Evolutionary conservation across 2,888 invertebrate species (phyloP), one percentile per base, ranked within the genome.

Genomic region (Lumbricus terrestris): DNA sequence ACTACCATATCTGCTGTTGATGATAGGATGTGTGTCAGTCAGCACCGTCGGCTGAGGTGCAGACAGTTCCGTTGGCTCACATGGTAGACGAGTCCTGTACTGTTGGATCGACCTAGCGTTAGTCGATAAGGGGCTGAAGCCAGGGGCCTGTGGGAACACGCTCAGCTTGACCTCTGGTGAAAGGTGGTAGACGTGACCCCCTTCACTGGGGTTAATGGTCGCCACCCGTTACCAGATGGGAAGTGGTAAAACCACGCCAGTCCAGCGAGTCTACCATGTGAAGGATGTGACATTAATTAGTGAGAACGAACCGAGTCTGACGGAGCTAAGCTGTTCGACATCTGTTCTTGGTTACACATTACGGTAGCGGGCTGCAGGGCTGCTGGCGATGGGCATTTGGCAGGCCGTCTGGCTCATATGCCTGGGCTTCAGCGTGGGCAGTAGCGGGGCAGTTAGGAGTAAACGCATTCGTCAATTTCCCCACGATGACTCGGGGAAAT

Each of bases 381-480:
- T 69, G 29, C 69, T 69, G 69, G 69, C n/a, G 29, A 69, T 69
- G 69, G 69, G 69, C 69, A 69, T 69, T 69, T 69, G 29, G 69
- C 69, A n/a, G 69, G n/a, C 69, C 69, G 34, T 85, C 85, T 85
- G 85, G 85, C 35, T 85, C 85, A 85, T 37, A 37, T 85, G 85
- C 37, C 85, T 69, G 23, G 23, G 23, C 69, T 8, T 69, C 29
- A 11, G 29, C 69, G 29, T n/a, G 69, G 69, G 69, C 69, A 69
- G 29, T n/a, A 69, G 69, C n/a, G 16, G 69, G 85, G 85, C 35
- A 85, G 85, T 20, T 20, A 16, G 18, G n/a, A 8, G 35, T 23
- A 85, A 37, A 35, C 85, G 35, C 23, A 34, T 85, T 35, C 85
- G 69, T n/a, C n/a, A 8, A 13, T 18, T 23, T 0, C 20, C 35